Conservation (phyloP, 2,113 vertebrate species). For the Potamarius usumacintae region DNA sequence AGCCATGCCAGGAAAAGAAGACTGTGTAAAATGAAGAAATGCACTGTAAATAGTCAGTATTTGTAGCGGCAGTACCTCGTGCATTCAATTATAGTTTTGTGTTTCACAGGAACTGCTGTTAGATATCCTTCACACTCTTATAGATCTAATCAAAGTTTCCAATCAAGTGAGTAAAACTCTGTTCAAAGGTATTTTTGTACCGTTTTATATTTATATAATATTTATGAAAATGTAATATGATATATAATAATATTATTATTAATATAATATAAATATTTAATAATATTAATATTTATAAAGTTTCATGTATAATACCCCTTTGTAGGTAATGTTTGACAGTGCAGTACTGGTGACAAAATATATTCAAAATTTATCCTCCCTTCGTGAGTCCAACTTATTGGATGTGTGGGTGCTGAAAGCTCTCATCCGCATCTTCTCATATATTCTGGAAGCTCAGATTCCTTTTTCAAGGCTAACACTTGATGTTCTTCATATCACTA, state of each 20-base stretch:
- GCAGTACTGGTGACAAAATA: conserved; percentile 57
- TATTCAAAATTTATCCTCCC: conserved; percentile 49
- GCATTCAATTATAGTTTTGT: background rate
- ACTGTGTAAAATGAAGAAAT: no score
- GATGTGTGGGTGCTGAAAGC: conserved; percentile 50
- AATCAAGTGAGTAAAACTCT: conserved; percentile 66
- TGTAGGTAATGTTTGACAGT: conserved; percentile 67
- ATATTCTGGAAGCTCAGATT: conserved; percentile 61
- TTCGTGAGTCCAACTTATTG: conserved; percentile 18
- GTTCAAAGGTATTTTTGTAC: background rate
- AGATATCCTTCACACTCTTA: conserved; percentile 66
- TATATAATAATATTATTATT: no score
- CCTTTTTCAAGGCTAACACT: conserved; percentile 16
- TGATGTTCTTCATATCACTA: conserved; percentile 65
- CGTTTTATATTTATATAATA: no score
- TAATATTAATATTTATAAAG: background rate
- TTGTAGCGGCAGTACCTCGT: background rate
- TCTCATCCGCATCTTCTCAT: conserved; percentile 67
- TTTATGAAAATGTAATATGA: no score
- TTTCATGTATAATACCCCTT: background rate
- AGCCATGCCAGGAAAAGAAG: background rate
- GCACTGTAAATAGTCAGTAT: background rate
- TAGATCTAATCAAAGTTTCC: conserved; percentile 67
- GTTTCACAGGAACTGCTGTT: conserved; percentile 63
- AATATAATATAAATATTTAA: background rate